phyloP scores from a whole-genome alignment of 2,888 invertebrate species.

The Tridacna gigas region DNA sequence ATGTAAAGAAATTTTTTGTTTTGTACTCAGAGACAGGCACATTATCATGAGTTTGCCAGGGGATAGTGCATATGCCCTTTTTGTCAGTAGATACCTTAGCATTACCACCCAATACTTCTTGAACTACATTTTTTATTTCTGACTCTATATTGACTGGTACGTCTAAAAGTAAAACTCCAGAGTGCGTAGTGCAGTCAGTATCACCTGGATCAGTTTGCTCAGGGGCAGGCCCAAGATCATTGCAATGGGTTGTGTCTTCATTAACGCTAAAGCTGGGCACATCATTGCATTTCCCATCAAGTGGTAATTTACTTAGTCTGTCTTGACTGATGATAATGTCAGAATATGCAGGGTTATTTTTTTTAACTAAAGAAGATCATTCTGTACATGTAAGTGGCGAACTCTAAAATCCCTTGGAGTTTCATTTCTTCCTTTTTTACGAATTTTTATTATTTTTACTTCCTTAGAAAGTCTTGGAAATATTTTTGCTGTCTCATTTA shows the following conservation, averaged over 20 bases:
- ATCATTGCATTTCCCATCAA: constrained; percentile 46
- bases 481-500: no score
- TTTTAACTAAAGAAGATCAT: constrained; percentile 60
- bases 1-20: no score
- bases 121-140: background rate
- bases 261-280: constrained; percentile 26
- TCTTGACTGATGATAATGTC: constrained; percentile 46
- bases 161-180: constrained; percentile 12
- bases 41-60: no score
- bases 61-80: no score
- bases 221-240: constrained; percentile 49
- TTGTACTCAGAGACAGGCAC: no score
- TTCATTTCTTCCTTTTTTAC: no score
- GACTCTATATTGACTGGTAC: background rate
- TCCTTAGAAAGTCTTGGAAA: no score
- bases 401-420: constrained; percentile 61
- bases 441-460: no score
- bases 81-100: background rate
- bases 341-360: constrained; percentile 51
- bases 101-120: background rate
- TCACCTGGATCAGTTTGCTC: constrained; percentile 41
- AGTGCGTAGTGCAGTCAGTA: constrained; percentile 19
- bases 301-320: constrained; percentile 37
- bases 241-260: constrained; percentile 17
- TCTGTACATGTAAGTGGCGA: constrained; percentile 39